Evolutionary conservation across 2,113 vertebrate species (phyloP).

Genomic region (Eulemur rufifrons): DNA sequence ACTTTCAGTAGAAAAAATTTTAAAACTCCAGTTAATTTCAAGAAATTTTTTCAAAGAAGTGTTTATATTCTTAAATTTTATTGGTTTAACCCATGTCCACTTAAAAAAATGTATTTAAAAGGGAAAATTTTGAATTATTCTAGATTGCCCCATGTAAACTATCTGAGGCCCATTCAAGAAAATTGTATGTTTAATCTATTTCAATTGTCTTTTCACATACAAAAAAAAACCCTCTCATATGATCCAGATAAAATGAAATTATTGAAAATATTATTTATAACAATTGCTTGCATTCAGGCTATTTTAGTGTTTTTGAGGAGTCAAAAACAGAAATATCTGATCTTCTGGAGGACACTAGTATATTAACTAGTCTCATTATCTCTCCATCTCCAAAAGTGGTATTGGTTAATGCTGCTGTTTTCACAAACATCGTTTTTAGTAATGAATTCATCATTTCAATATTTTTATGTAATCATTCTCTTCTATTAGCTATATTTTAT

Average conservation of each 20-base stretch:
- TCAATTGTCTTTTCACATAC: background rate
- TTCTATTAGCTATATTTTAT: background rate
- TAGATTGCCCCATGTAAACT: background rate
- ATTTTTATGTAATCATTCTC: background rate
- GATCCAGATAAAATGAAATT: background rate
- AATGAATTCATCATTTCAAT: background rate
- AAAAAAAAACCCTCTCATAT: background rate
- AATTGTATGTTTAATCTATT: background rate
- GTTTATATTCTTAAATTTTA: background rate
- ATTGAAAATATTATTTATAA: background rate
- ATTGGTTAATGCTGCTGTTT: background rate
- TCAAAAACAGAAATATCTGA: background rate
- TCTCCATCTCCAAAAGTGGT: background rate
- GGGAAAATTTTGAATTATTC: background rate
- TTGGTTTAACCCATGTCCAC: background rate
- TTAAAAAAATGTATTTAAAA: background rate
- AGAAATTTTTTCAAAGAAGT: background rate
- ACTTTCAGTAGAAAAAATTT: background rate
- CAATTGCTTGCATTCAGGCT: background rate
- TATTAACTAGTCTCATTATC: background rate
- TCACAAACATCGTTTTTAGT: background rate
- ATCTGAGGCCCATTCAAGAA: background rate
- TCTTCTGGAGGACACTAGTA: background rate
- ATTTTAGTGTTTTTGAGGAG: background rate
- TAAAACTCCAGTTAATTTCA: background rate